A percentile compares a stretch with the other conserved stretches of the same genome.
phyloP scores from a whole-genome alignment of 2,113 vertebrate genomes.

The Sterrhoptilus dennistouni region DNA sequence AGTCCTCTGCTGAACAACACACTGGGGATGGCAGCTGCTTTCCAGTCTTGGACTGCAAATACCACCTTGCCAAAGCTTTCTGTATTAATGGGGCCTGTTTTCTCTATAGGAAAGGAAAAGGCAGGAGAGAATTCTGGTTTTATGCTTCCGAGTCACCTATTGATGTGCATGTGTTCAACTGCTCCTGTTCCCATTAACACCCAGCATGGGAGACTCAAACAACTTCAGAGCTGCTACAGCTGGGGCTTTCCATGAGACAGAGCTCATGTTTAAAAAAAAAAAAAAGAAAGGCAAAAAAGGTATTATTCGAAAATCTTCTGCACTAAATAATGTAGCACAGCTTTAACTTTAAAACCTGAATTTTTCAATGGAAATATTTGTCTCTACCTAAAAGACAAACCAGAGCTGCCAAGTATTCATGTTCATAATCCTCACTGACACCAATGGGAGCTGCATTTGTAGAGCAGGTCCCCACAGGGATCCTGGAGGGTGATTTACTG shows the following conservation, averaged over 20 bases:
- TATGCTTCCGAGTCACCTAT: not conserved
- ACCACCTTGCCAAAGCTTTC: conserved; percentile 1
- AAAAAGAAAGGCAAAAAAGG: not conserved
- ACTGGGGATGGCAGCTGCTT: conserved; percentile 36
- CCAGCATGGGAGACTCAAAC: not conserved
- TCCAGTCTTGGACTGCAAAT: not conserved
- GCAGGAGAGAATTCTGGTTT: conserved; percentile 28
- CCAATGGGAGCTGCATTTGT: not conserved
- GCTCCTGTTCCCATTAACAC: not conserved
- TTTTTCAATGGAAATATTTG: not conserved
- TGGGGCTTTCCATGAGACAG: not conserved
- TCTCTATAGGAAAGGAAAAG: conserved; percentile 11
- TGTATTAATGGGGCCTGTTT: conserved; percentile 32
- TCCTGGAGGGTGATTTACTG: not conserved
- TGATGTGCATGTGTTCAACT: not conserved
- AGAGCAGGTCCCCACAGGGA: not conserved
- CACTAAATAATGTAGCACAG: not conserved
- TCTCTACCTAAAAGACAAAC: not conserved
- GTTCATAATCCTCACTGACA: not conserved
- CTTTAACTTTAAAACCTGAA: not conserved
- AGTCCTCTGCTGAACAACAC: conserved; percentile 25
- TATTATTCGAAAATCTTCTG: not conserved
- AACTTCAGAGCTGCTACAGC: not conserved
- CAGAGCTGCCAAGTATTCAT: not conserved
- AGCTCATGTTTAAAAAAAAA: not conserved